Evolutionary conservation across 2,113 vertebrate species (phyloP).

Genomic region (Sphyrna mokarran): DNA sequence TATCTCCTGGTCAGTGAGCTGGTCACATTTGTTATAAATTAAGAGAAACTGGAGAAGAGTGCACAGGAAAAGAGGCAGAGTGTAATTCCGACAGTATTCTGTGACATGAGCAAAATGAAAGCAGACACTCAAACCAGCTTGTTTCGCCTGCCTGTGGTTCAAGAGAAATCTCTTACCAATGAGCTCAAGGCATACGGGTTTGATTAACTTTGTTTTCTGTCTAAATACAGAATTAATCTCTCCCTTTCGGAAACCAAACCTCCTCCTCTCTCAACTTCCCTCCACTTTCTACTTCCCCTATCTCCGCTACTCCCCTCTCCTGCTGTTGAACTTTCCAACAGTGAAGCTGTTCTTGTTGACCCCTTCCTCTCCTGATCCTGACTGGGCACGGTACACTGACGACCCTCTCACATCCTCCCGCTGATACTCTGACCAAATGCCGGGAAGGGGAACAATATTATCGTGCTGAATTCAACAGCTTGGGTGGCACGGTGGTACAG

Average conservation of each 20-base stretch:
- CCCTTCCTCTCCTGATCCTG: too few relatives aligned
- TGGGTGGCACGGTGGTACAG: too few relatives aligned
- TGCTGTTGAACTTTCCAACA: background rate
- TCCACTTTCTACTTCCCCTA: background rate
- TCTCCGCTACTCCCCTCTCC: background rate
- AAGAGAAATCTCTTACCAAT: background rate
- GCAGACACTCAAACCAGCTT: background rate
- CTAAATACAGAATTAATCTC: conserved; percentile 24
- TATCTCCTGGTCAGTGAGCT: conserved; percentile 18
- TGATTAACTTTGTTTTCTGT: conserved; percentile 28
- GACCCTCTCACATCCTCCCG: too few relatives aligned
- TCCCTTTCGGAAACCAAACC: background rate
- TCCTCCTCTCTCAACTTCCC: background rate
- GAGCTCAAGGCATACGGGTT: background rate
- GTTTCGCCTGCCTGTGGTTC: conserved; percentile 10
- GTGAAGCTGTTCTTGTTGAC: background rate
- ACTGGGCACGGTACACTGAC: background rate
- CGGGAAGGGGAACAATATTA: too few relatives aligned
- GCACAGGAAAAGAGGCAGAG: background rate
- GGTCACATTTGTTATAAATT: conserved; percentile 34
- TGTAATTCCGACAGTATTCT: conserved; percentile 10
- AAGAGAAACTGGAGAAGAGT: conserved; percentile 7
- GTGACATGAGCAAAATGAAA: background rate
- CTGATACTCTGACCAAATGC: too few relatives aligned
- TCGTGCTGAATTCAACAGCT: too few relatives aligned